Conservation (phyloP, 2,113 vertebrate genomes). For the Amazona vittata region DNA sequence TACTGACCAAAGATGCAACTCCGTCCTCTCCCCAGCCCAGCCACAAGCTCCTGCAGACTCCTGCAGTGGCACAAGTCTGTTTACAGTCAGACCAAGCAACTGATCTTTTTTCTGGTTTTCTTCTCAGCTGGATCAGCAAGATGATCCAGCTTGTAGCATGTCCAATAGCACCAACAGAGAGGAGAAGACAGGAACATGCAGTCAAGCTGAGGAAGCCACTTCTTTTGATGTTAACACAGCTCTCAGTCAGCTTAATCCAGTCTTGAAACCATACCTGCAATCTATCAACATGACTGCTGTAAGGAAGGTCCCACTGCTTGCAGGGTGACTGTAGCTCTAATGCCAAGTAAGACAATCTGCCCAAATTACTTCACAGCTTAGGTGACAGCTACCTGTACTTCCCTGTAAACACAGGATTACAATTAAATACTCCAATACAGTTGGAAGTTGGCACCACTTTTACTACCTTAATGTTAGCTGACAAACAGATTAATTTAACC, state of each 20-base stretch:
- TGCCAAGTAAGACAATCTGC: background rate
- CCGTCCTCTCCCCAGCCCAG: background rate
- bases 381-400: background rate
- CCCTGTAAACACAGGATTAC: background rate
- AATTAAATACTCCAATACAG: background rate
- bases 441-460: background rate
- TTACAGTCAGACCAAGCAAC: background rate
- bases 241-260: background rate
- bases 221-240: background rate
- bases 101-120: background rate
- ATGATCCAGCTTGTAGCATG: background rate
- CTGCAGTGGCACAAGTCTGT: background rate
- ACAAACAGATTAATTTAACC: background rate
- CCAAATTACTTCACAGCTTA: background rate
- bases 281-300: fast-evolving
- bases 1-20: background rate
- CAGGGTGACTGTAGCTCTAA: background rate
- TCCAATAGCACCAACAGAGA: background rate
- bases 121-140: background rate
- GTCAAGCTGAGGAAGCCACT: background rate
- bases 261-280: background rate
- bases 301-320: background rate
- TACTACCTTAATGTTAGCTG: background rate
- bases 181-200: background rate
- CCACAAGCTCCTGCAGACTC: background rate